Evolutionary conservation across 2,797 vertebrate species (phyloP), one percentile per base, ranked within the genome.

Genomic region (Coendou prehensilis): DNA sequence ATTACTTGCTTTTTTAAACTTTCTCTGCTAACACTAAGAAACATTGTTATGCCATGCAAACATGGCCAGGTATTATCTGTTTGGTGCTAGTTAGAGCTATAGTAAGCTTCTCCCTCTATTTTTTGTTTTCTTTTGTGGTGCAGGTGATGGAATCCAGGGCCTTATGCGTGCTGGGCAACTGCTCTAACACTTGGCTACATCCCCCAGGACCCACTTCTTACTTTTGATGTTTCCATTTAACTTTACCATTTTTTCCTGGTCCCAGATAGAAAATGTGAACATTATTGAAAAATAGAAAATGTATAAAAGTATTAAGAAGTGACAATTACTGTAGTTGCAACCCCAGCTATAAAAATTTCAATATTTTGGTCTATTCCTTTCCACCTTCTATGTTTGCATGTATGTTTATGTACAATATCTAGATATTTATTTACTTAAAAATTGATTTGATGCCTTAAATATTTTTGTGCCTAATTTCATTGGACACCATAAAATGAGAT

Each of bases 401-500:
- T 71, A 91, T 82, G 11, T 8, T 37, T 47, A 33, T 9, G 5
- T 13, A 9, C 30, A n/a, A 76, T 47, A 82, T 6, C 37, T 52
- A 37, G 59, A 54, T 86, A 81, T 37, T 76, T 56, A 57, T 45
- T 92, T 82, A n/a, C 37, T 87, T 41, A 15, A 75, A 82, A 84
- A 28, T 82, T 83, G n/a, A 94, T 73, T 75, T 75, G 30, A 79
- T 15, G 52, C 30, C 30, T 75, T 94, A 82, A 75, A 56, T 33
- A 59, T 5, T n/a, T 69, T 56, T 57, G 26, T 50, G 4, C 23
- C 15, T 76, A 30, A 10, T 57, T 82, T 95, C 50, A 45, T 41
- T 83, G 50, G 89, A 91, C n/a, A 54, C 80, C 93, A 84, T 50
- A 79, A 89, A 85, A 87, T 84, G 26, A 92, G 41, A 67, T 84